A percentile compares a stretch with the other conserved stretches of the same genome.
These are phyloP conservation scores for Atherinomorus stipes DNA, from an alignment of 2,113 vertebrate species.

Conservation along the genomic window DNA sequence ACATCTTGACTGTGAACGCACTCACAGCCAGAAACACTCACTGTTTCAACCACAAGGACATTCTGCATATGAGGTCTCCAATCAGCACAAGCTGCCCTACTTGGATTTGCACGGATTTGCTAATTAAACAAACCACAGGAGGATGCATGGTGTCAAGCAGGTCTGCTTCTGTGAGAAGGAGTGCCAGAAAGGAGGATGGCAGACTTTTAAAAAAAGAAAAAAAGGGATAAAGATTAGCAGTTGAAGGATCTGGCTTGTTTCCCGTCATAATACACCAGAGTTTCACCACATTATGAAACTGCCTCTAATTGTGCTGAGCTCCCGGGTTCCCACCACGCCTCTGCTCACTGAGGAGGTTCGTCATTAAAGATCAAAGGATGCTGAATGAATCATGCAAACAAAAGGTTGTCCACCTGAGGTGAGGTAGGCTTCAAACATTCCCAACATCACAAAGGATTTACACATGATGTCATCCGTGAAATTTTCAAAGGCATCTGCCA, in stretches of 20 bases:
- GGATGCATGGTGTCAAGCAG: constrained; percentile 40
- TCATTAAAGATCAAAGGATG: constrained; percentile 30
- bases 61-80: constrained; percentile 37
- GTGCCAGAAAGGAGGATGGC: constrained; percentile 28
- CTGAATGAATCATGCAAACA: constrained; percentile 52
- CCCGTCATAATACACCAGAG: constrained; percentile 27
- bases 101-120: constrained; percentile 61
- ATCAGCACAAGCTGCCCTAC: constrained; percentile 68
- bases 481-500: constrained; percentile 58
- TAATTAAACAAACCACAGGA: constrained; percentile 75
- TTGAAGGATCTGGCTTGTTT: constrained; percentile 16
- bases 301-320: constrained; percentile 31
- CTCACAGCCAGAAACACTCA: constrained; percentile 4
- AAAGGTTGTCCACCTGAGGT: constrained; percentile 52
- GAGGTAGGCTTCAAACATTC: constrained; percentile 57
- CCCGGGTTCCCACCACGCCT: constrained; percentile 55
- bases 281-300: constrained; percentile 59
- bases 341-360: constrained; percentile 32
- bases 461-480: constrained; percentile 56
- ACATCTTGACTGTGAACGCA: constrained; percentile 11
- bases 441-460: constrained; percentile 68
- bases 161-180: constrained; percentile 37
- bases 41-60: constrained; percentile 46
- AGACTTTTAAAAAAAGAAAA: constrained; percentile 18
- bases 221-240: constrained; percentile 15